These are phyloP conservation scores for Pteropus rufus DNA, from an alignment of 2,797 vertebrate genomes.

Conservation along the genomic window DNA sequence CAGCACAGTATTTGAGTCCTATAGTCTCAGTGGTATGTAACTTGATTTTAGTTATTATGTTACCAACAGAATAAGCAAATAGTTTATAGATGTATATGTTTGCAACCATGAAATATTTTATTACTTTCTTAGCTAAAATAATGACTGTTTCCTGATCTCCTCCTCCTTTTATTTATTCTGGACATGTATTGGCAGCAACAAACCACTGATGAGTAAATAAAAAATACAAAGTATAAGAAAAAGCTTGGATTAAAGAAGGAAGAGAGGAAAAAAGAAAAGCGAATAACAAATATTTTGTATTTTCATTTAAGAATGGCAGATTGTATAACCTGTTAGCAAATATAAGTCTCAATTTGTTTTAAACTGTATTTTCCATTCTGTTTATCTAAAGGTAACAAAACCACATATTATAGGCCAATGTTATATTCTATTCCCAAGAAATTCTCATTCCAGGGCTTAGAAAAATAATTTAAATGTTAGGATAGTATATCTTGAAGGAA, in stretches of 20 bases:
- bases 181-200: background rate
- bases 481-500: background rate
- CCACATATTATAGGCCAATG: background rate
- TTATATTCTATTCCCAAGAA: background rate
- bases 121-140: slow-evolving; percentile 46
- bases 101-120: background rate
- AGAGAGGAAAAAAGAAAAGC: background rate
- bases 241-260: background rate
- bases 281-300: background rate
- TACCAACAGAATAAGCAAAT: slow-evolving; percentile 11
- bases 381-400: background rate
- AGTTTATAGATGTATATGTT: slow-evolving; percentile 14
- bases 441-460: background rate
- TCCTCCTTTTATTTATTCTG: background rate
- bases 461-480: background rate
- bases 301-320: background rate
- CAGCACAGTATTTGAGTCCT: background rate
- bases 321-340: background rate
- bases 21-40: slow-evolving; percentile 14
- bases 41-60: slow-evolving; percentile 41
- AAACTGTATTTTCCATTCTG: background rate
- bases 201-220: background rate
- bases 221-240: background rate
- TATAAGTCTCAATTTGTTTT: background rate
- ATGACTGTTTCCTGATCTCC: background rate